Evolutionary conservation across 64 coral and sea anemone species (phyloP), one percentile per base, ranked within the genome.

Genomic region (Stichodactyla helianthus): DNA sequence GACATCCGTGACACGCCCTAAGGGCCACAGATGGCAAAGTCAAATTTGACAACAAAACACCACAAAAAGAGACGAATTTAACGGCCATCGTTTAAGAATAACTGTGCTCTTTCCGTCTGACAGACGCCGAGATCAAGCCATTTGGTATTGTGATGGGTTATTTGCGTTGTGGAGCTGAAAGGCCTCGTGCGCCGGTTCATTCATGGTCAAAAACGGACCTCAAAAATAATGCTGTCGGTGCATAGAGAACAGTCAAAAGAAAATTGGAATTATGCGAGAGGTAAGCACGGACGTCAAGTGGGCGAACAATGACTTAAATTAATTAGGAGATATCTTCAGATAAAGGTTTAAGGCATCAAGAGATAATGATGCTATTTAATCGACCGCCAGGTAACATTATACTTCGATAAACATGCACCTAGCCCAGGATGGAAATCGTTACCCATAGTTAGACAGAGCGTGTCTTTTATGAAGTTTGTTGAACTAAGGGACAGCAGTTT

Each of bases 341-440:
- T 52, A 81, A 54, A 81, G 78, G 78, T 81, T 81, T 81, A 54
- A 81, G 50, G 78, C 6, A 52, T 81, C 78, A 81, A 81, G 20
- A 54, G 78, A 81, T 81, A 81, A 81, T 74, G 68, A 74, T 31
- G 68, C 68, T 31, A 74, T 74, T 74, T 27, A 74, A 74, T 74
- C 25, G 68, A 74, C n/a, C 25, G 68, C 25, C 68, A n/a, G 26
- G 68, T 74, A 74, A 74, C 25, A 74, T 31, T 26, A 74, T 74
- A 26, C 25, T 14, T 31, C 10, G 68, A 31, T 74, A 31, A 74
- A 65, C 11, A 13, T 74, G 68, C 4, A 74, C 68, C 68, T 74
- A 27, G 25, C 11, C 68, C 11, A 10, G n/a, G 22, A 74, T 74
- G 68, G 68, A 27, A 74, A 31, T 74, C 68, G n/a, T 74, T 26